Base-by-base conservation (phyloP, 1,140 invertebrate genomes). In the Neotoxoptera formosana region DNA sequence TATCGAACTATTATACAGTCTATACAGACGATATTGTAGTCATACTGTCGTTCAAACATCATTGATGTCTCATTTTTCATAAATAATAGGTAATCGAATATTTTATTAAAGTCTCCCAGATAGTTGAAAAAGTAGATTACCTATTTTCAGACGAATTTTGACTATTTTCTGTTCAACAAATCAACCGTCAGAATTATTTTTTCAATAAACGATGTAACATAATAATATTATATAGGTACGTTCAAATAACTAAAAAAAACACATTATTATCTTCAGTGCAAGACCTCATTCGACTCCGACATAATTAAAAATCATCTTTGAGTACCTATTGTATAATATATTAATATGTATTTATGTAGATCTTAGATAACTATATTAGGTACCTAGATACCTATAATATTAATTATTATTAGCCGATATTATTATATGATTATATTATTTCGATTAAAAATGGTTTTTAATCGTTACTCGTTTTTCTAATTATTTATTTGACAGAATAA, bases 401-500 rank as follows among this genome's bases (percentile, higher is more conserved):
- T 60, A 60, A 67, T 67, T n/a, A 60, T 30, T 60, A 67, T n/a
- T 67, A 67, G 3, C 11, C 9, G 9, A 30, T 30, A 67, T 30
- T 41, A 60, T 60, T 30, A 25, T 60, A 67, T 67, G 60, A 67
- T 67, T n/a, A n/a, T 14, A 67, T 67, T 14, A 67, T 67, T 67
- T 67, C 60, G 60, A 67, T 67, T 67, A 51, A 67, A 67, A 30
- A 14, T 30, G n/a, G n/a, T 8, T 60, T 67, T 41, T 67, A n/a
- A n/a, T 67, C 20, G 36, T 81, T 36, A 36, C 21, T 34, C 34
- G 20, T 81, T 36, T 36, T 81, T 81, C 34, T 36, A 81, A 86
- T 47, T 47, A 86, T 86, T 86, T 86, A 36, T 86, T 86, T 84
- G 41, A 84, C 34, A 41, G 41, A 45, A 84, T 84, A 41, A 84